Percentiles rank a stretch among this genome's conserved stretches.
phyloP scores from a whole-genome alignment of 2,888 invertebrate genomes.

The Aphrophora alni region DNA sequence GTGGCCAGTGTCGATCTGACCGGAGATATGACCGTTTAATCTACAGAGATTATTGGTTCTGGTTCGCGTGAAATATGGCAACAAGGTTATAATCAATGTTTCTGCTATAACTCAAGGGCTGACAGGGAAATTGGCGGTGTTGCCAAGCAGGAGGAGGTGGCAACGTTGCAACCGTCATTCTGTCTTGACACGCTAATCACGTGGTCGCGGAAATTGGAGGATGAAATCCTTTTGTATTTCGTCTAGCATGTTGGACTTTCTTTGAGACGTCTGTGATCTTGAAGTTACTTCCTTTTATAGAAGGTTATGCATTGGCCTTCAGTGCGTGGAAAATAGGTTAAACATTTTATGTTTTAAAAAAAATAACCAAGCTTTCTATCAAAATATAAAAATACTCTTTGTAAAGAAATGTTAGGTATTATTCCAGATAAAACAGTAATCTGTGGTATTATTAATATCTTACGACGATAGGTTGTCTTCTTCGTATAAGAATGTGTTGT shows the following conservation, averaged over 20 bases:
- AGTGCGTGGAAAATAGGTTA: too few species aligned
- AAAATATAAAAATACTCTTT: too few species aligned
- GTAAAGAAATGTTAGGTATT: too few species aligned
- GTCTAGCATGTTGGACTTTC: not conserved
- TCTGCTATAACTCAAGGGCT: constrained; percentile 32
- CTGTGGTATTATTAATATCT: too few species aligned
- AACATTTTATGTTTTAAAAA: too few species aligned
- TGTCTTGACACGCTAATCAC: constrained; percentile 2
- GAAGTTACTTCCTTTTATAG: not conserved
- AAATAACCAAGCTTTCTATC: too few species aligned
- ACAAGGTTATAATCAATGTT: constrained; percentile 32
- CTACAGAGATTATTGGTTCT: not conserved
- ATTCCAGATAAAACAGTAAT: too few species aligned
- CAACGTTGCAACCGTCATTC: constrained; percentile 15
- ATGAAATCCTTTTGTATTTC: constrained; percentile 4
- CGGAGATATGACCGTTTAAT: not conserved
- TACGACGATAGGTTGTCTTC: too few species aligned
- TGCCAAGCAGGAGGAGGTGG: constrained; percentile 23
- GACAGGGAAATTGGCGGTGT: constrained; percentile 29
- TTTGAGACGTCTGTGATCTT: not conserved
- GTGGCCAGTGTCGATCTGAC: not conserved
- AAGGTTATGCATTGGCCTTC: too few species aligned
- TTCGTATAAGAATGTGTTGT: too few species aligned
- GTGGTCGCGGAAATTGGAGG: constrained; percentile 9
- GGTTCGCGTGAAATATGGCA: constrained; percentile 28